Base-by-base conservation (phyloP, 2,797 vertebrate genomes). In the Odontamblyopus rebecca region DNA sequence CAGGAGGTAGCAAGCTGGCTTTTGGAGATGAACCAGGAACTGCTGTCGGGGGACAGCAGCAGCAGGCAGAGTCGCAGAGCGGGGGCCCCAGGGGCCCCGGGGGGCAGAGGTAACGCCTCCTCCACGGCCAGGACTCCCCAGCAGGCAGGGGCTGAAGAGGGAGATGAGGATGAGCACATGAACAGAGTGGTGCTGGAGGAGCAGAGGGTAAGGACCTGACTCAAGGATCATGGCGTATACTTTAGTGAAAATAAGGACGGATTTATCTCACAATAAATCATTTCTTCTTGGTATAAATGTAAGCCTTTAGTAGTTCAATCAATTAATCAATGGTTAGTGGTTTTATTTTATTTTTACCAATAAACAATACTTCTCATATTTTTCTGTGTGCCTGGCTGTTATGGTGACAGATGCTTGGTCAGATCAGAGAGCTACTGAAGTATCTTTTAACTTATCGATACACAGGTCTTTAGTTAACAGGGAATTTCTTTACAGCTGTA, bases 1-100 rank as follows among this genome's bases (percentile, higher is more conserved):
- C 98, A 99, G 95, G 97, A 99, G 96, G 97, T 99, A 95, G 98
- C 98, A 99, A 99, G 97, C 98, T 99, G 98, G 98, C 97, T 99
- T 97, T 99, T 99, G 97, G 98, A 99, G 97, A 99, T 99, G 98
- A 99, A 99, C 97, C 97, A 98, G 95, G 97, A 99, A 96, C 95
- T 99, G 96, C 97, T 99, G 94, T 98, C 97, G 96, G 96, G 96
- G 96, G 97, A 96, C 97, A 98, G 97, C 96, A 97, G 97, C 95
- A 95, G 97, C 93, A 93, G 95, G 94, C 96, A 95, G 95, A 97
- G 96, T 93, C 95, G 95, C 83, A 95, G 95, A 89, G 94, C 95
- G 84, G 96, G 95, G 91, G 95, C 94, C 84, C 93, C 95, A 83
- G 96, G 95, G 91, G 95, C 94, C 84, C 93, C 95, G 82, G 95